Evolutionary conservation across 2,888 invertebrate species (phyloP), one percentile per base, ranked within the genome.

Genomic region (Sesia bembeciformis): DNA sequence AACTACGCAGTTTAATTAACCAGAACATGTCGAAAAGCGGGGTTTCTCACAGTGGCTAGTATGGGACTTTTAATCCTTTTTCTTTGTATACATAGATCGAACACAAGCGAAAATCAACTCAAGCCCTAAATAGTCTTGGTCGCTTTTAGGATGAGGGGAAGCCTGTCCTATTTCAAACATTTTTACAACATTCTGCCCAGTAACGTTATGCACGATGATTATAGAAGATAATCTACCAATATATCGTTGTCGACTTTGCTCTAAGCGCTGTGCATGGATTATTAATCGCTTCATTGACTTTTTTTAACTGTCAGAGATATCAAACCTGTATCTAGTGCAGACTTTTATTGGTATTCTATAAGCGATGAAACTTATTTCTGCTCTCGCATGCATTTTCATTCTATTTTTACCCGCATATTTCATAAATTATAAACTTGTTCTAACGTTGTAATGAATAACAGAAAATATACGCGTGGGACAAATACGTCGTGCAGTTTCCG

Each of bases 211-310:
- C 50, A 50, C 50, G 39, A 39, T 39, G 50, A 50, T 50, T 50
- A 50, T 38, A 39, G 50, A 7, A 50, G 50, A 39, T 50, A 50
- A 50, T 50, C 49, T 40, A 49, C 57, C 60, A 60, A 58, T 59
- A 58, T 61, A 40, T 56, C 55, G 56, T 54, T 56, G 56, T 60
- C 53, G 46, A 46, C 46, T 23, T 38, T 46, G 58, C 56, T 53
- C 57, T 39, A 49, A 56, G 62, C 56, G 53, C 66, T 66, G 68
- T 69, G 73, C 73, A 69, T 59, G 55, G 70, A 67, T 70, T 79
- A 75, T 71, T 76, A 77, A 79, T 76, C 65, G 75, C 71, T 72
- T 78, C 72, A 78, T 78, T 78, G 76, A 75, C 71, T 78, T 8
- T 46, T 46, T 46, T 46, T 46, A 46, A 46, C 46, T 46, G 46